phyloP scores from a whole-genome alignment of 30 jellyfish, hydroid and myxozoan genomes.

The Pseudorhiza aurosa region DNA sequence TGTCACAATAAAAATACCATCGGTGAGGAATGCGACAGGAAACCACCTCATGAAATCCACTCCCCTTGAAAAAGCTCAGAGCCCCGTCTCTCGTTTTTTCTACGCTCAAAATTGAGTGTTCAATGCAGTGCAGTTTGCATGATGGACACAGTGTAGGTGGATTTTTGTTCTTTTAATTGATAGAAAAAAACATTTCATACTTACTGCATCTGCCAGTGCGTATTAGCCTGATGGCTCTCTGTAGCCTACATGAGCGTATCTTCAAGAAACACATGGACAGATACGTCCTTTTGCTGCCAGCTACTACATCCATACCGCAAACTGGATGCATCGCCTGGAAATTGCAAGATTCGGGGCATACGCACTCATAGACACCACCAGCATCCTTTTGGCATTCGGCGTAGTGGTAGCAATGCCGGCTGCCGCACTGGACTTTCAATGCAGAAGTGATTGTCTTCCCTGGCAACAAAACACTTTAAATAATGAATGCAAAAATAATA shows the following conservation, averaged over 20 bases:
- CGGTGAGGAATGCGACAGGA: no score
- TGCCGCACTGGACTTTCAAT: constrained; percentile 19
- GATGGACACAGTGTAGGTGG: no score
- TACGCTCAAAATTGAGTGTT: no score
- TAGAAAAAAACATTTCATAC: not conserved
- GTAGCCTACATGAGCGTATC: constrained; percentile 36
- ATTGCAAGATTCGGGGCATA: constrained; percentile 30
- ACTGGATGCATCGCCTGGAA: not conserved
- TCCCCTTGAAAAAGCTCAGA: no score
- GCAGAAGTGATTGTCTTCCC: not conserved
- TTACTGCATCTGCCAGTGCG: not conserved
- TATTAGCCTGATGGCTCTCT: not conserved
- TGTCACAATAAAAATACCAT: no score
- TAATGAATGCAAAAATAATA: no score
- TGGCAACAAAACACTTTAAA: no score
- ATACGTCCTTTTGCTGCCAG: not conserved
- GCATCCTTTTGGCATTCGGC: constrained; percentile 16
- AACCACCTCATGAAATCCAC: no score
- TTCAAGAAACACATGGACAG: constrained; percentile 36
- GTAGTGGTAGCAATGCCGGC: constrained; percentile 16
- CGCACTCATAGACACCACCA: constrained; percentile 25
- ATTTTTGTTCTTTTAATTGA: no score
- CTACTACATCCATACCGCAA: constrained; percentile 25
- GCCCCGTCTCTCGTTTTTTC: no score
- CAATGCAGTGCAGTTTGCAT: no score